Conservation (phyloP, 1,140 invertebrate species). For the Zaprionus taronus region DNA sequence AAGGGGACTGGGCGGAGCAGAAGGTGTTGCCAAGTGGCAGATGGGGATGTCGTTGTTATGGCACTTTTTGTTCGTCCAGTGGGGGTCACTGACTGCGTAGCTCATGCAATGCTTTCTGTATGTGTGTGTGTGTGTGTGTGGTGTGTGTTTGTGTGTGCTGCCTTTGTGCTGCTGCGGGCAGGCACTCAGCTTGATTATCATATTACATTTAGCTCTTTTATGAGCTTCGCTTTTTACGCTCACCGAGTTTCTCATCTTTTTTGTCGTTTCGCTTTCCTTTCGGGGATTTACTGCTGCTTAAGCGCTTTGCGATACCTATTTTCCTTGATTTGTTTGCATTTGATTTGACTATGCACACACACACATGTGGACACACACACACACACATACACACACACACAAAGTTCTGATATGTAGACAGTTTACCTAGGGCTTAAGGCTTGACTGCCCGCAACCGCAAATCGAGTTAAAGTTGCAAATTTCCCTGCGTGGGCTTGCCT, state of each 20-base stretch:
- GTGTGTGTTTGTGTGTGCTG: conserved; percentile 1
- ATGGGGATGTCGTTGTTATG: conserved; percentile 24
- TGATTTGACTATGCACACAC: conserved; percentile 17
- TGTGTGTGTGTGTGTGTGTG: not conserved
- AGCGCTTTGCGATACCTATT: conserved; percentile 13
- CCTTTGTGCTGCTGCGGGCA: conserved; percentile 25
- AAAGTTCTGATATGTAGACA: conserved; percentile 26
- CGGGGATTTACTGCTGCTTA: conserved; percentile 5
- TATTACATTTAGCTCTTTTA: conserved; percentile 72
- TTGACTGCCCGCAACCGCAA: conserved; percentile 42
- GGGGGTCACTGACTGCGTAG: conserved; percentile 47
- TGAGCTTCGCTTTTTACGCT: conserved; percentile 34
- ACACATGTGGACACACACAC: not conserved
- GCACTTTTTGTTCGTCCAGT: conserved; percentile 22
- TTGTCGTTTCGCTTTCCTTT: conserved; percentile 22
- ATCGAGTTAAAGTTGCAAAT: conserved; percentile 57
- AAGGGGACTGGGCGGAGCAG: not conserved
- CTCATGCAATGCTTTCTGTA: not conserved
- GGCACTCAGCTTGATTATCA: conserved; percentile 77
- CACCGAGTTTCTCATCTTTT: conserved; percentile 18
- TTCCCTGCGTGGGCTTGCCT: conserved; percentile 17
- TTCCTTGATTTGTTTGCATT: conserved; percentile 51
- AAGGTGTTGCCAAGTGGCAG: not conserved
- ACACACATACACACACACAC: conserved; percentile 3
- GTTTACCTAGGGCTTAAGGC: conserved; percentile 46